Percentiles rank a stretch among this genome's conserved stretches.
phyloP scores from a whole-genome alignment of 1,140 invertebrate species.

The Sinella curviseta region DNA sequence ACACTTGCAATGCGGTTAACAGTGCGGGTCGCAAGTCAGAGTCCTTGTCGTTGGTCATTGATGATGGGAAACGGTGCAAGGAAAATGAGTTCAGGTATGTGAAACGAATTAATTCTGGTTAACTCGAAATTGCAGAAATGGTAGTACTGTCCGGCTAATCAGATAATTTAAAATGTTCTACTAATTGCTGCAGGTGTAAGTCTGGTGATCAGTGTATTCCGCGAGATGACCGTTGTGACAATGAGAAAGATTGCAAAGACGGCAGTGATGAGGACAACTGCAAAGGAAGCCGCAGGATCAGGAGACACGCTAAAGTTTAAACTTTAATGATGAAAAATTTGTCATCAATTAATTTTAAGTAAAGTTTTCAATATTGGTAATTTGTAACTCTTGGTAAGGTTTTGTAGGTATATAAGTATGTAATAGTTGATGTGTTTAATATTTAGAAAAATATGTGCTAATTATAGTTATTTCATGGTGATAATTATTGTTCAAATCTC shows the following conservation, averaged over 20 bases:
- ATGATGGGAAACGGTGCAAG: conserved; percentile 32
- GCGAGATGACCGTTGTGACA: conserved; percentile 34
- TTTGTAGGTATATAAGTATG: too few species aligned
- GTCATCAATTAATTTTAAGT: background rate
- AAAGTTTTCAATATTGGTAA: too few species aligned
- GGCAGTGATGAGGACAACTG: conserved; percentile 40
- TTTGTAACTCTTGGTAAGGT: too few species aligned
- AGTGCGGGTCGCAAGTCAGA: conserved; percentile 23
- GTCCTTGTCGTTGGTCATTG: conserved; percentile 29
- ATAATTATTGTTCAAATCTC: too few species aligned
- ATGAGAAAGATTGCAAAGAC: conserved; percentile 33
- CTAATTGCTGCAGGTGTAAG: background rate
- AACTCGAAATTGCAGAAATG: background rate
- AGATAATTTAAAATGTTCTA: background rate
- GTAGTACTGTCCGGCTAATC: too few species aligned
- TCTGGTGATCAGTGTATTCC: conserved; percentile 39
- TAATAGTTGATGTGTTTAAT: too few species aligned
- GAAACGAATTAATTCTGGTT: background rate
- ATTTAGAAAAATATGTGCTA: too few species aligned
- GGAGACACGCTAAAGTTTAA: background rate
- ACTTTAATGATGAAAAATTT: background rate
- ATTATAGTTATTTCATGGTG: too few species aligned
- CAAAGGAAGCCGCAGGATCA: background rate
- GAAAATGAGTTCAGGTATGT: conserved; percentile 27
- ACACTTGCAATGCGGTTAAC: conserved; percentile 77